Evolutionary conservation across 2,797 vertebrate genomes (phyloP).

Genomic region (Acipenser ruthenus): DNA sequence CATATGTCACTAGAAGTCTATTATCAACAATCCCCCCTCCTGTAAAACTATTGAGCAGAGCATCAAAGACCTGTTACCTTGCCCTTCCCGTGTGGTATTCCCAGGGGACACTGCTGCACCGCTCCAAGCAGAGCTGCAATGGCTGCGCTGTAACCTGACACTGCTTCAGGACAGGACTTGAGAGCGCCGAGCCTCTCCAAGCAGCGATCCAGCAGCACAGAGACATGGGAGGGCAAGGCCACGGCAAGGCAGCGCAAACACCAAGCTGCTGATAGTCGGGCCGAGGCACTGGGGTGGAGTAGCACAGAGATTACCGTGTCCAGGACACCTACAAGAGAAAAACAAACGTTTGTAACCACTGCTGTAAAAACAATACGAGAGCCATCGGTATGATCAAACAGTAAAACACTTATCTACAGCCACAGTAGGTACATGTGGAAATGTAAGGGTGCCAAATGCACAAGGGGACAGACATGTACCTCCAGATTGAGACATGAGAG

Average conservation of each 20-base stretch:
- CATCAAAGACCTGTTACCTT: conserved; percentile 58
- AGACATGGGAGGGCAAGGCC: conserved; percentile 68
- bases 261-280: conserved; percentile 79
- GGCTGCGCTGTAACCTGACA: conserved; percentile 78
- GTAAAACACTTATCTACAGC: too few species aligned
- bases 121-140: conserved; percentile 76
- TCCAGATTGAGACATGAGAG: too few species aligned
- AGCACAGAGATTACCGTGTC: conserved; percentile 72
- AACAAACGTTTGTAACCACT: conserved; percentile 10
- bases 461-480: too few species aligned
- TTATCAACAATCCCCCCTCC: background rate
- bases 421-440: background rate
- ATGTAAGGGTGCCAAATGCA: too few species aligned
- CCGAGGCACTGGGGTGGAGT: conserved; percentile 65
- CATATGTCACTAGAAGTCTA: background rate
- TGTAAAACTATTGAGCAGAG: background rate
- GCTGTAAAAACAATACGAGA: too few species aligned
- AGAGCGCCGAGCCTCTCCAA: conserved; percentile 62
- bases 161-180: conserved; percentile 76
- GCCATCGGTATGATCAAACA: background rate
- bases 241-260: conserved; percentile 73
- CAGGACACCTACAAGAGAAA: conserved; percentile 64
- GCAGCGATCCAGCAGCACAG: conserved; percentile 73
- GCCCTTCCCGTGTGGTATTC: conserved; percentile 80
- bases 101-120: conserved; percentile 75